Evolutionary conservation across 35 echinoderm and acorn worm genomes (phyloP).

Genomic region (Patiria miniata): DNA sequence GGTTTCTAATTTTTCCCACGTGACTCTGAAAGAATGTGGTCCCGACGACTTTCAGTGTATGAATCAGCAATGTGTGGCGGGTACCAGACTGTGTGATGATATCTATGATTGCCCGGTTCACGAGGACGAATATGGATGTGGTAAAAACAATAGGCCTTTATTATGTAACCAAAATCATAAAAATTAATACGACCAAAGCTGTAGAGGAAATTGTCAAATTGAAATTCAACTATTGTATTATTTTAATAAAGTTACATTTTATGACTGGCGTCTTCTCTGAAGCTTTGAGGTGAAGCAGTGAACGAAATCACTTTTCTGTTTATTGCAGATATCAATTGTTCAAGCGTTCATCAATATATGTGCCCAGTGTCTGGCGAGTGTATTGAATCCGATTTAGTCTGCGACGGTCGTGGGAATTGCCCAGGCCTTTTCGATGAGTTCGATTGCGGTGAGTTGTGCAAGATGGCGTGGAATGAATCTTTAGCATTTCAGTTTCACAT

Average conservation of each 20-base stretch:
- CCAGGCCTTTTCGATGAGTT: neutral
- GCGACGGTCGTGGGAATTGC: neutral
- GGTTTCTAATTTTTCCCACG: too few relatives aligned
- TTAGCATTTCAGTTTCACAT: too few relatives aligned
- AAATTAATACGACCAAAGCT: too few relatives aligned
- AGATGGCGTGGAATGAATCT: too few relatives aligned
- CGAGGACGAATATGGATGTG: constrained; percentile 17
- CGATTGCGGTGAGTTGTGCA: neutral
- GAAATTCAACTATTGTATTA: too few relatives aligned
- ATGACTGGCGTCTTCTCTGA: too few relatives aligned
- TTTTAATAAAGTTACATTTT: too few relatives aligned
- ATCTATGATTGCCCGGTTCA: neutral
- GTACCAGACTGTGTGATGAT: neutral
- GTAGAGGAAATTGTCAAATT: too few relatives aligned
- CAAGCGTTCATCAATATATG: neutral
- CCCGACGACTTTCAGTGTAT: neutral
- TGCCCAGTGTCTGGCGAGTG: neutral
- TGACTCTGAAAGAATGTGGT: neutral
- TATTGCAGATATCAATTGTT: neutral
- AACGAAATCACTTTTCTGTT: too few relatives aligned
- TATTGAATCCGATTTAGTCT: neutral
- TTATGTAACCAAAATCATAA: too few relatives aligned
- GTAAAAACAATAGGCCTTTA: neutral
- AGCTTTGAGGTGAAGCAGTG: too few relatives aligned
- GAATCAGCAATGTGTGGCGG: neutral